Evolutionary conservation across 1,140 invertebrate genomes (phyloP), one percentile per base, ranked within the genome.

Genomic region (Pomacea maculata): DNA sequence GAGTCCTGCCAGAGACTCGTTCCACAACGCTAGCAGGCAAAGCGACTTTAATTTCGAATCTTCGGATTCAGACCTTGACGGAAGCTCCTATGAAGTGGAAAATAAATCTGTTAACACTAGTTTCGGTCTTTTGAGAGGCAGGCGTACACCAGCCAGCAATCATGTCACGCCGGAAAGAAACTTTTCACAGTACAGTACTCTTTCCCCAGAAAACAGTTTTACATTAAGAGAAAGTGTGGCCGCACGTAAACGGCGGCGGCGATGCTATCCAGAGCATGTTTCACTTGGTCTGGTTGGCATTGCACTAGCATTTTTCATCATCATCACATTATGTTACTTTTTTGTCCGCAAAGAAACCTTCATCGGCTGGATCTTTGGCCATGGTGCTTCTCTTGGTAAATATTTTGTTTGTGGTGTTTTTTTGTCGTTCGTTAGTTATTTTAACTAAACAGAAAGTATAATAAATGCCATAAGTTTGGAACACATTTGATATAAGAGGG

Each of bases 101-200:
- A 88, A 88, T 79, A 87, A 87, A 75, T 88, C 86, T 19, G 83
- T 88, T 25, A 88, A 88, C 78, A 89, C 86, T 55, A 86, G 85
- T 25, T 86, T 88, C 72, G 19, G 77, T 79, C 76, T 76, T 19
- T 68, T 25, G 52, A 29, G 65, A 29, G 65, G 72, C 71, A 64
- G 70, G 55, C 80, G 63, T 21, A 70, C 65, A 11, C 77, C 77
- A 21, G 57, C 67, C 67, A 70, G 67, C 67, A 78, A 78, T 71
- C 77, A 78, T 57, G 67, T 78, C 77, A 25, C 21, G 29, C 67
- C 77, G 15, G 70, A 71, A 65, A 78, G 67, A 83, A 63, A 65
- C 63, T 68, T 57, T 80, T 73, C 63, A 55, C 67, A 45, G 55
- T 76, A 72, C 77, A 61, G 8, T 29, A 81, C 57, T n/a, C 63